phyloP scores from a whole-genome alignment of 2,113 vertebrate genomes.

The Scortum barcoo region DNA sequence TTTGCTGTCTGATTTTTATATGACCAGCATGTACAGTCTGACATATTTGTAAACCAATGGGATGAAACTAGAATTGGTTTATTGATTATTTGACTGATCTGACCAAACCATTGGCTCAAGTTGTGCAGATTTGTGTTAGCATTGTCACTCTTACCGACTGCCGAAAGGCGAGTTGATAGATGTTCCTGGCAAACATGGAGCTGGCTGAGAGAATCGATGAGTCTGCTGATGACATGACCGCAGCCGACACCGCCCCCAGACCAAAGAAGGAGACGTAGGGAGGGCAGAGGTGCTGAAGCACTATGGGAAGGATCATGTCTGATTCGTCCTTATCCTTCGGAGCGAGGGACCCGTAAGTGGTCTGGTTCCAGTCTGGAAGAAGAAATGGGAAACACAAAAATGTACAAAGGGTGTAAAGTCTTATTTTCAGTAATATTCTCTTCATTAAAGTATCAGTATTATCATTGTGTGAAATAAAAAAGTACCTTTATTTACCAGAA shows the following conservation, averaged over 20 bases:
- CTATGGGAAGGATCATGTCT: constrained; percentile 97
- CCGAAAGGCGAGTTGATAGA: constrained; percentile 95
- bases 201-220: constrained; percentile 98
- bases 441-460: background rate
- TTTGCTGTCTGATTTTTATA: background rate
- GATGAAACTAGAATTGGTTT: constrained; percentile 9
- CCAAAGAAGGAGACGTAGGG: constrained; percentile 95
- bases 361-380: constrained; percentile 94
- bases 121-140: background rate
- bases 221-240: constrained; percentile 98
- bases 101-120: constrained; percentile 7
- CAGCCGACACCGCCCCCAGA: constrained; percentile 94
- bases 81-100: constrained; percentile 1
- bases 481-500: background rate
- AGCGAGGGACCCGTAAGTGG: constrained; percentile 85
- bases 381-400: constrained; percentile 4
- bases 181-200: constrained; percentile 98
- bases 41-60: background rate
- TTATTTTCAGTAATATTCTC: background rate
- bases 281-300: constrained; percentile 95
- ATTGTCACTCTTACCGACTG: constrained; percentile 89
- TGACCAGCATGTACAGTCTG: background rate
- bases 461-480: background rate
- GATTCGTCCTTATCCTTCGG: constrained; percentile 90
- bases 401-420: background rate